Evolutionary conservation across 2,797 vertebrate species (phyloP).

Genomic region (Tolypeutes matacus): DNA sequence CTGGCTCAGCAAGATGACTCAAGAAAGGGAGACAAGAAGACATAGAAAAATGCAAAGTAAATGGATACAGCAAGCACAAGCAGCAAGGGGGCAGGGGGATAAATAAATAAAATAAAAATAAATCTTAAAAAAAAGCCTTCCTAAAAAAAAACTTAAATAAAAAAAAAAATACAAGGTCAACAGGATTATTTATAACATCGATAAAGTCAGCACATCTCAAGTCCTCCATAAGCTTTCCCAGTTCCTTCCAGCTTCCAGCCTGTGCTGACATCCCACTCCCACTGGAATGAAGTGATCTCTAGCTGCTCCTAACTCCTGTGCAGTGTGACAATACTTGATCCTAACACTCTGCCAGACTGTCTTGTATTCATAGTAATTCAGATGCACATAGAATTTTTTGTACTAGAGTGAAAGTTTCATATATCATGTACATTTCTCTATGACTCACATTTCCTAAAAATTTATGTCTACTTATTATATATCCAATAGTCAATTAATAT

Average conservation of each 20-base stretch:
- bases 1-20: too few species aligned
- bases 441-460: constrained; percentile 2
- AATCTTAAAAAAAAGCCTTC: too few species aligned
- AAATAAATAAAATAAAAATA: too few species aligned
- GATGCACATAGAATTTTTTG: background rate
- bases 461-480: background rate
- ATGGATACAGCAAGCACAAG: too few species aligned
- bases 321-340: background rate
- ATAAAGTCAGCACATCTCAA: background rate
- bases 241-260: background rate
- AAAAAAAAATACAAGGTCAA: background rate
- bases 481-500: background rate
- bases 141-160: too few species aligned
- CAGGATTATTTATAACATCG: background rate
- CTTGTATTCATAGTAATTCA: background rate
- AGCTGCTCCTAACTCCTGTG: background rate
- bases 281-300: background rate
- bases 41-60: too few species aligned
- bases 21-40: too few species aligned
- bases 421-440: background rate
- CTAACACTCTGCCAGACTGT: background rate
- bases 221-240: background rate
- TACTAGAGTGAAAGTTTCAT: background rate
- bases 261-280: background rate
- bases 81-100: too few species aligned